Conservation (phyloP, 1,140 invertebrate species). For the Drosophila tani region DNA sequence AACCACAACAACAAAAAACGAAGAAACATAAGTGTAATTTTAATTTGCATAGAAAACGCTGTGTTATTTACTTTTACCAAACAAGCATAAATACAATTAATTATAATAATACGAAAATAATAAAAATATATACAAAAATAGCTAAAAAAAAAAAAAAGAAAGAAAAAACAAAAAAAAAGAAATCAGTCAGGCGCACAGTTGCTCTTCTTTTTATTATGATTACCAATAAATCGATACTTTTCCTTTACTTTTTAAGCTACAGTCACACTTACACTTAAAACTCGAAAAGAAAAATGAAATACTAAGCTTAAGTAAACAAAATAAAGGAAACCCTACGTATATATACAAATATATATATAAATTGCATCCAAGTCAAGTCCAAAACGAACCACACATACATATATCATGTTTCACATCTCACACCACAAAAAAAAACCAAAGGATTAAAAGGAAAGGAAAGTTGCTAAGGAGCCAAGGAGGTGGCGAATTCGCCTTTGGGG, state of each 20-base stretch:
- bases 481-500: constrained; percentile 12
- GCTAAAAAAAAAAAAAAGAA: constrained; percentile 12
- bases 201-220: constrained; percentile 52
- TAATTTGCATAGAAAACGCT: constrained; percentile 67
- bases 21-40: constrained; percentile 61
- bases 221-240: constrained; percentile 9
- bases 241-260: constrained; percentile 29
- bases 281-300: not conserved
- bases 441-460: constrained; percentile 23
- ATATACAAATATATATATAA: constrained; percentile 13
- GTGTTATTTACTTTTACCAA: constrained; percentile 77
- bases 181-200: constrained; percentile 69
- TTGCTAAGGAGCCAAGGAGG: constrained; percentile 13
- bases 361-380: constrained; percentile 52
- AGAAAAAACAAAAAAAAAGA: constrained; percentile 26
- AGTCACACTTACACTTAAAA: constrained; percentile 21
- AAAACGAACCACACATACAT: constrained; percentile 65
- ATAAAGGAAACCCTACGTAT: constrained; percentile 3
- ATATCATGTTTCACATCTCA: constrained; percentile 80
- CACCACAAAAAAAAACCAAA: constrained; percentile 35
- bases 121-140: constrained; percentile 40
- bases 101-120: constrained; percentile 37
- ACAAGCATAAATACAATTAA: constrained; percentile 58
- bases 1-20: constrained; percentile 2
- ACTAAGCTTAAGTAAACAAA: constrained; percentile 9